A percentile compares a stretch with the other conserved stretches of the same genome.
Conservation (phyloP, 2,888 invertebrate genomes). For the Hydropsyche betteni region DNA sequence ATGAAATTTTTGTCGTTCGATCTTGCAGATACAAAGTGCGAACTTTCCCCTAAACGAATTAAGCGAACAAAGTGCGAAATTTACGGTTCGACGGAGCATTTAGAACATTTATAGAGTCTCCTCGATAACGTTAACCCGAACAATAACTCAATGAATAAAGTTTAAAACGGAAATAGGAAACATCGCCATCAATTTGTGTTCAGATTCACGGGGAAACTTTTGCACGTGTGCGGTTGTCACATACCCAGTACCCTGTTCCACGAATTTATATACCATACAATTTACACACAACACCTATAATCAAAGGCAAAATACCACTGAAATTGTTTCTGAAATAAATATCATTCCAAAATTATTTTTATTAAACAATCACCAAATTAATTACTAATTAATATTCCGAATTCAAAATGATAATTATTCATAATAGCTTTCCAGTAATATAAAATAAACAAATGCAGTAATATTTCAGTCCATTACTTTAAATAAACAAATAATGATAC, state of each 20-base stretch:
- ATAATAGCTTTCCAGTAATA: no score
- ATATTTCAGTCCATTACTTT: no score
- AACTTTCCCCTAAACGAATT: no score
- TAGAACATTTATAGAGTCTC: conserved; percentile 6
- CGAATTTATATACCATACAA: not conserved
- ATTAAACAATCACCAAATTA: no score
- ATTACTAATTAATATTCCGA: no score
- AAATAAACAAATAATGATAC: not conserved
- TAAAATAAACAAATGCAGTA: no score
- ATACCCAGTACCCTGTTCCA: not conserved
- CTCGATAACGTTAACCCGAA: conserved; percentile 27
- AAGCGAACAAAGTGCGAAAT: conserved; percentile 1
- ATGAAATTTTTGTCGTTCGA: no score
- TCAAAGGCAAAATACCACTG: not conserved
- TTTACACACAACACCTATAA: not conserved
- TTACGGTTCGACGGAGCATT: conserved; percentile 3
- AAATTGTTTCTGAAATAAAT: not conserved
- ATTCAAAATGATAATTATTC: no score
- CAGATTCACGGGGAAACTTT: conserved; percentile 27
- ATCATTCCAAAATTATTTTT: no score
- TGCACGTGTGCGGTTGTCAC: conserved; percentile 29
- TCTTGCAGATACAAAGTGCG: no score
- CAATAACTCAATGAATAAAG: conserved; percentile 38
- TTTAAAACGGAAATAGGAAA: conserved; percentile 38
- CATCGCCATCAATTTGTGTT: conserved; percentile 35